Percentiles rank a stretch among this genome's conserved stretches.
Conservation (phyloP, 2,888 invertebrate species). For the Drepana falcataria region DNA sequence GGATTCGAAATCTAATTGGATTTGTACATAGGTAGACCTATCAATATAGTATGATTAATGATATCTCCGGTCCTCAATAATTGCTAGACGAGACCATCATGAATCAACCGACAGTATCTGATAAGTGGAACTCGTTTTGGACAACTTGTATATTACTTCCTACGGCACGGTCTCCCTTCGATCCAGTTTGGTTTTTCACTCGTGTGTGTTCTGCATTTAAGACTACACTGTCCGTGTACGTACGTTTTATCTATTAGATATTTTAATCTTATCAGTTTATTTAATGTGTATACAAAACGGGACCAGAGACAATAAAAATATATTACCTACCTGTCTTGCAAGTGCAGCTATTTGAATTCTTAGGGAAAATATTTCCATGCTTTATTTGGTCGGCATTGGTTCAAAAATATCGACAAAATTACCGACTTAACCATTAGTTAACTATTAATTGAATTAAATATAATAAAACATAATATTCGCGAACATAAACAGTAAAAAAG, state of each 20-base stretch:
- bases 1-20: constrained; percentile 71
- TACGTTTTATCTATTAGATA: constrained; percentile 34
- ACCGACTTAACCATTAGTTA: too few species aligned
- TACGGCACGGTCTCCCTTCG: constrained; percentile 26
- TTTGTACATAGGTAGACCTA: constrained; percentile 67
- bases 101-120: constrained; percentile 71
- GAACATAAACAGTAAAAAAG: constrained; percentile 26
- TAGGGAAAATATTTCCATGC: not conserved
- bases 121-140: constrained; percentile 60
- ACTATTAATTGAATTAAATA: not conserved
- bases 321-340: constrained; percentile 33
- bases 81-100: constrained; percentile 67
- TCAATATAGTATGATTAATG: constrained; percentile 76
- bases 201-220: constrained; percentile 7
- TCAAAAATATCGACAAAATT: constrained; percentile 7
- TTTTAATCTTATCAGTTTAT: constrained; percentile 47
- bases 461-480: constrained; percentile 15
- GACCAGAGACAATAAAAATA: constrained; percentile 33
- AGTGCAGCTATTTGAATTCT: constrained; percentile 13
- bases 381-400: not conserved
- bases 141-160: constrained; percentile 32
- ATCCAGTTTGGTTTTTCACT: constrained; percentile 3
- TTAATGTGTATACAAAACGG: constrained; percentile 35
- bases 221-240: constrained; percentile 8
- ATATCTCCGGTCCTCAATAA: constrained; percentile 63